Evolutionary conservation across 2,888 invertebrate species (phyloP), one percentile per base, ranked within the genome.

Genomic region (Xiphydria camelus): DNA sequence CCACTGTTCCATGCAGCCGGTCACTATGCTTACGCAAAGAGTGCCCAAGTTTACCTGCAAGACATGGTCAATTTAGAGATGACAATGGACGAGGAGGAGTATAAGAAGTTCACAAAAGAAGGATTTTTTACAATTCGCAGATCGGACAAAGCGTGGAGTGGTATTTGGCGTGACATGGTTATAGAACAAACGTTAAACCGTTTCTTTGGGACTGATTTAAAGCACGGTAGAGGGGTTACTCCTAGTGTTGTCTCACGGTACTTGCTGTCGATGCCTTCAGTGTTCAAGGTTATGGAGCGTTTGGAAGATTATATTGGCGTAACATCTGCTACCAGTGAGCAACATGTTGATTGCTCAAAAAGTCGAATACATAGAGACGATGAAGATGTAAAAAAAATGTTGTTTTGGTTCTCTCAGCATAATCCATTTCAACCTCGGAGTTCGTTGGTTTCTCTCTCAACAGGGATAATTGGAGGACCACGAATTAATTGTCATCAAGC

Each of bases 11-110:
- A 57, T 23, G 49, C 53, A 9, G 41, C 45, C 29, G 66, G 63
- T 1, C 64, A 68, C 42, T 55, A 55, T 3, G 23, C 33, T 2
- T 59, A 62, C 41, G 56, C 56, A n/a, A 57, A 57, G 45, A 52
- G 48, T 40, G 48, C 41, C 5, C 55, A 57, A 25, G 21, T 63
- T 15, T n/a, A n/a, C n/a, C n/a, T n/a, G n/a, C n/a, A n/a, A n/a
- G n/a, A n/a, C n/a, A n/a, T n/a, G n/a, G n/a, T 61, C 3, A 20
- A 32, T 4, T 22, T 53, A 7, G 48, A 48, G 20, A 3, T 15
- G 10, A 33, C 15, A 19, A 46, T 53, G 49, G 35, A 33, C 25
- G 23, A 26, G 12, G 32, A 34, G 2, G 45, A 50, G 39, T 52
- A 10, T 29, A 3, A 14, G 17, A 36, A 15, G 19, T 55, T 47